A percentile compares a stretch with the other conserved stretches of the same genome.
Evolutionary conservation across 2,797 vertebrate genomes (phyloP).

Genomic region (Scleropages formosus): DNA sequence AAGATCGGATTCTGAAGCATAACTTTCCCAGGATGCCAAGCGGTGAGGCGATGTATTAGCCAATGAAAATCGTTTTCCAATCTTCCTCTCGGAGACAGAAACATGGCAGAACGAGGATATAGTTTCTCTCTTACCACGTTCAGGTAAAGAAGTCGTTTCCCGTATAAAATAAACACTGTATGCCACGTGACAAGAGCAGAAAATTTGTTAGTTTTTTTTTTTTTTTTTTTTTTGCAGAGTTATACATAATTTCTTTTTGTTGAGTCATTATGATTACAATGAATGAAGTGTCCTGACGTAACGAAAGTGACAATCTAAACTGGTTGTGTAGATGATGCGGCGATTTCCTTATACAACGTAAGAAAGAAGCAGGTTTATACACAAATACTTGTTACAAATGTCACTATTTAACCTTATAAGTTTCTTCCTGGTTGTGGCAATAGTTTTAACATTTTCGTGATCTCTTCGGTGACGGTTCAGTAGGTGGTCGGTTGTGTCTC

Average conservation of each 20-base stretch:
- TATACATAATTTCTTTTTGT: not conserved
- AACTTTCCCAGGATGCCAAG: not conserved
- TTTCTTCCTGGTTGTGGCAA: too few relatives aligned
- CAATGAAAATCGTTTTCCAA: slow-evolving; percentile 40
- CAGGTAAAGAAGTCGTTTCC: slow-evolving; percentile 71
- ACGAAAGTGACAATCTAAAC: too few relatives aligned
- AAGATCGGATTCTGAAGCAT: not conserved
- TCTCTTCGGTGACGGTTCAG: too few relatives aligned
- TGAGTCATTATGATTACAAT: not conserved
- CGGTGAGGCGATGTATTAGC: slow-evolving; percentile 18
- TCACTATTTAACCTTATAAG: too few relatives aligned
- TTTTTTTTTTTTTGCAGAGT: not conserved
- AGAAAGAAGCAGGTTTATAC: too few relatives aligned
- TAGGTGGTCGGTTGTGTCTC: too few relatives aligned
- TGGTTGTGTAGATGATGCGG: too few relatives aligned
- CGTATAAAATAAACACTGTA: not conserved
- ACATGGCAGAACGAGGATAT: slow-evolving; percentile 94
- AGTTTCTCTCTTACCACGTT: slow-evolving; percentile 97
- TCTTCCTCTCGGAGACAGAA: slow-evolving; percentile 43
- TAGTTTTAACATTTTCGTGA: too few relatives aligned
- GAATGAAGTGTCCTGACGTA: not conserved
- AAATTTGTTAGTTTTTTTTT: not conserved
- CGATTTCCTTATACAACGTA: too few relatives aligned
- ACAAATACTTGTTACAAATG: too few relatives aligned
- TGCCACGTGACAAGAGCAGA: not conserved